phyloP scores from a whole-genome alignment of 1,140 invertebrate species.

The Pseudomyrmex dendroicus region DNA sequence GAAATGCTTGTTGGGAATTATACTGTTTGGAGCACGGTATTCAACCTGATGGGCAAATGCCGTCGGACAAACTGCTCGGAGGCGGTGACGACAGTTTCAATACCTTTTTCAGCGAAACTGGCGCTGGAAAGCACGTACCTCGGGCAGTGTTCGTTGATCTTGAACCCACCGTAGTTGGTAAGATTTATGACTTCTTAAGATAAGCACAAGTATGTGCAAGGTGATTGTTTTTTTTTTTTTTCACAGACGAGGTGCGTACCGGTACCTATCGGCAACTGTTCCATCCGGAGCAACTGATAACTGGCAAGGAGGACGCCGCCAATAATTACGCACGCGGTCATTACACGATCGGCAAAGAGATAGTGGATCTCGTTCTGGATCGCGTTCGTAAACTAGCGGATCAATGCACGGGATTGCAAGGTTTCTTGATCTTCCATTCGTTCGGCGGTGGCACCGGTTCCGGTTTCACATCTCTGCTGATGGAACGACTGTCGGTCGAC shows the following conservation, averaged over 20 bases:
- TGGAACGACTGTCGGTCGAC: slow-evolving; percentile 79
- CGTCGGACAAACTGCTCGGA: slow-evolving; percentile 61
- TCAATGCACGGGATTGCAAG: slow-evolving; percentile 69
- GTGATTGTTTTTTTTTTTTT: not conserved
- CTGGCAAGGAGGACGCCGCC: slow-evolving; percentile 88
- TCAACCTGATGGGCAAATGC: slow-evolving; percentile 91
- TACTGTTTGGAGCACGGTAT: slow-evolving; percentile 96
- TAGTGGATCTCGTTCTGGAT: slow-evolving; percentile 67
- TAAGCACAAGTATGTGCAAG: not conserved
- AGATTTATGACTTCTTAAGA: not conserved
- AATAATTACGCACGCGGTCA: slow-evolving; percentile 88
- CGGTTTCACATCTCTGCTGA: slow-evolving; percentile 67
- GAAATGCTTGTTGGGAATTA: slow-evolving; percentile 91
- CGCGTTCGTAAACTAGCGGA: slow-evolving; percentile 66
- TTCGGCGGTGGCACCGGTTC: slow-evolving; percentile 83
- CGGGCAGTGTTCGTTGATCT: slow-evolving; percentile 70
- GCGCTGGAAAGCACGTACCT: slow-evolving; percentile 67
- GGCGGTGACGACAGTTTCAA: slow-evolving; percentile 86
- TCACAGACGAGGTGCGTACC: slow-evolving; percentile 76
- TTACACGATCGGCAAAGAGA: slow-evolving; percentile 70
- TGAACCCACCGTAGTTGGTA: slow-evolving; percentile 71
- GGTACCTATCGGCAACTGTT: slow-evolving; percentile 87
- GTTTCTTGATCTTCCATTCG: slow-evolving; percentile 85
- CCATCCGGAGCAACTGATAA: slow-evolving; percentile 88
- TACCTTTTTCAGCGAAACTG: slow-evolving; percentile 87